Evolutionary conservation across 2,113 vertebrate species (phyloP).

Genomic region (Andinoacara biseriatus): DNA sequence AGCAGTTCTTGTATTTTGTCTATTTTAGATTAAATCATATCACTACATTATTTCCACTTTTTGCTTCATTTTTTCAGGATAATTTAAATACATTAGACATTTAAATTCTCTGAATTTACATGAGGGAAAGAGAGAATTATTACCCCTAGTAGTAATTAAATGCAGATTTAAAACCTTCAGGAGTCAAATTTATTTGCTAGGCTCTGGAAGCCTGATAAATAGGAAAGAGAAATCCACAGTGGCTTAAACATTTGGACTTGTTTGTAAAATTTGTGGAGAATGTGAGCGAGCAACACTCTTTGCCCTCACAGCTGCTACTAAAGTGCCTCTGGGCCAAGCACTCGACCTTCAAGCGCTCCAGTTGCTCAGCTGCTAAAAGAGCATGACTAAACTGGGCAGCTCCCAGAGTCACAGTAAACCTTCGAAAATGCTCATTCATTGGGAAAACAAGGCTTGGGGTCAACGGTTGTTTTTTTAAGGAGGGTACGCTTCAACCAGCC

Average conservation of each 20-base stretch:
- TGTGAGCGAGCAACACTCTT: not conserved
- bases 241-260: constrained; percentile 31
- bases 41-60: not conserved
- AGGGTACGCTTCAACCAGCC: not conserved
- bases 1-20: not conserved
- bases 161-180: constrained; percentile 1
- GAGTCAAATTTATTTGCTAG: constrained; percentile 15
- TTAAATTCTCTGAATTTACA: not conserved
- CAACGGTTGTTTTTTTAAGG: not conserved
- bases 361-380: constrained; percentile 27
- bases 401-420: constrained; percentile 10
- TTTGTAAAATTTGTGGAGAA: constrained; percentile 7
- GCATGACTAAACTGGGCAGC: constrained; percentile 14
- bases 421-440: constrained; percentile 1
- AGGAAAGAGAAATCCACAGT: constrained; percentile 4
- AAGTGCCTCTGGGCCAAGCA: constrained; percentile 54
- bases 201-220: not conserved
- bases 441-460: not conserved
- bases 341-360: constrained; percentile 51
- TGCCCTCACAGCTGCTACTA: constrained; percentile 40
- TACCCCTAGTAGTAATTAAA: constrained; percentile 3
- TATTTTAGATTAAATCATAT: not conserved
- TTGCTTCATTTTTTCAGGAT: not conserved
- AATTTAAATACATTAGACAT: not conserved
- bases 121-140: not conserved